Evolutionary conservation across 2,797 vertebrate species (phyloP), one percentile per base, ranked within the genome.

Genomic region (Macroramphosus scolopax): DNA sequence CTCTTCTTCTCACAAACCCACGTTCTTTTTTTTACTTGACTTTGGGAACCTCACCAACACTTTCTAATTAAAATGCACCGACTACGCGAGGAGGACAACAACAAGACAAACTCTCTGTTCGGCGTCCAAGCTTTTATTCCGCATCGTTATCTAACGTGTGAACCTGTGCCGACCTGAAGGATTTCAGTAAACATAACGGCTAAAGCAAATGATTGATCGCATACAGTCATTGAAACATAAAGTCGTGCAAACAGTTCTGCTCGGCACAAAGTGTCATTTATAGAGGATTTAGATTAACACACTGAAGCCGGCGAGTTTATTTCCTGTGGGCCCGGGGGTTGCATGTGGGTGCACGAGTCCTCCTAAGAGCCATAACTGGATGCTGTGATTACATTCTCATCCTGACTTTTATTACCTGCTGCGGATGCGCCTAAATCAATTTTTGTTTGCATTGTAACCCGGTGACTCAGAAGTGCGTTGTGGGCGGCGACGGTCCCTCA

Each of bases 381-480:
- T 41, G 44, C 36, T 32, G 45, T 72, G 50, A 62, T 74, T 78
- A 58, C 56, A 63, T 47, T 76, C 60, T 73, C 53, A 66, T 77
- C 54, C 56, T 50, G 59, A 73, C 53, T 64, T 84, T 58, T 53
- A 73, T 75, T 49, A 58, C 56, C 53, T 69, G 35, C 44, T 62
- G 25, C 37, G 30, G 54, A 70, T 60, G 47, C 52, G 69, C 40
- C 55, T 43, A 64, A 65, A 77, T 77, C 3, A 8, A 62, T 74
- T 77, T 72, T 56, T 76, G 51, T 73, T 78, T 80, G 51, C 51
- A 74, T 67, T 63, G 55, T 60, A 75, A 69, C 44, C 51, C 58
- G 50, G 17, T 60, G 63, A 80, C 34, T 73, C 61, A 57, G 51
- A 33, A 7, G n/a, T 0, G 41, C 15, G 1, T 37, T n/a, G 37